Base-by-base conservation (phyloP, 2,888 invertebrate species). In the Lycia hirtaria region DNA sequence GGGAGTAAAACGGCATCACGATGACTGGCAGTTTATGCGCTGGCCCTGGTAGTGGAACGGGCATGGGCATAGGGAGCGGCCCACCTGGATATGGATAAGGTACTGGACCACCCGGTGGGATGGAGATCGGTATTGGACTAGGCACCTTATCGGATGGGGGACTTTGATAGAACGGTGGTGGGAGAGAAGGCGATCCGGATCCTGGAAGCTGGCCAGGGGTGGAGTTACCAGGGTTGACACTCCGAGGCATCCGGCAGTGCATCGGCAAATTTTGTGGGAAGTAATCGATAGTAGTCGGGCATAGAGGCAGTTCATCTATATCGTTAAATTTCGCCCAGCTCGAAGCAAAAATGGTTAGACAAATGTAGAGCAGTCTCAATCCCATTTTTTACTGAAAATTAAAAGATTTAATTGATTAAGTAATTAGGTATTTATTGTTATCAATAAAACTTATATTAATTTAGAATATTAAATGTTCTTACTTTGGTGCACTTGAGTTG, bases 1-100 rank as follows among this genome's bases (percentile, higher is more conserved):
- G 90, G 0, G 88, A 85, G 61, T 91, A 91, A 57, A 89, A 88
- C 0, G 91, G 91, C 91, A 91, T 91, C 0, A 91, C 91, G 12
- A 91, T 87, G 1, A 91, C 87, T 17, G 91, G 91, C 4, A 91
- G 67, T 55, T 91, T 91, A 10, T 84, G 83, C 7, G 84, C 75
- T 2, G 70, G 73, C 22, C 73, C 72, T 4, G 72, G 70, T 32
- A 71, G 52, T 1, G 72, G 62, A 44, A 75, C 65, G 5, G 33
- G 35, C 38, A 55, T 49, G n/a, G 72, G 65, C 43, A 68, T 53
- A 2, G 63, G 60, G 33, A 64, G 62, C 40, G 64, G 56, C 14
- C 55, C 24, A 10, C 56, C 56, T n/a, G 41, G 66, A 6, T 38
- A 40, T 33, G 68, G 59, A 5, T 28, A 38, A 4, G 68, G 66